phyloP scores from a whole-genome alignment of 1,140 invertebrate species.

The Dinoponera quadriceps region DNA sequence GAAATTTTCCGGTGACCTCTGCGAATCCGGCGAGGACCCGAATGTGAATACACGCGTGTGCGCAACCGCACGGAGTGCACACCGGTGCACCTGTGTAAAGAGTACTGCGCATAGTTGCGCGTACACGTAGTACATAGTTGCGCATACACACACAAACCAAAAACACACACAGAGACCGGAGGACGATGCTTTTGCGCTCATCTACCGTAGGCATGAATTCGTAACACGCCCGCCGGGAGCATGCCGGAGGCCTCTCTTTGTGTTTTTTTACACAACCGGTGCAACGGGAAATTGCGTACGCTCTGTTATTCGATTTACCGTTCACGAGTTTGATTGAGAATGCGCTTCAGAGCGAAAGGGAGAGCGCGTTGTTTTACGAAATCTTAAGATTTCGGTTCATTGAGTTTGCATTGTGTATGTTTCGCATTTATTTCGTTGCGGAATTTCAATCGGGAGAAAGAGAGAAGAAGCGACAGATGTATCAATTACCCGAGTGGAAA shows the following conservation, averaged over 20 bases:
- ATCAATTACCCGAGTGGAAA: too few relatives aligned
- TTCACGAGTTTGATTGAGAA: not conserved
- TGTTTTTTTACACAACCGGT: constrained; percentile 25
- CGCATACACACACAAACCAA: constrained; percentile 1
- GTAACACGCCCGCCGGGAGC: constrained; percentile 25
- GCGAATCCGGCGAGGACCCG: not conserved
- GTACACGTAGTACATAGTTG: not conserved
- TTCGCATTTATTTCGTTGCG: too few relatives aligned
- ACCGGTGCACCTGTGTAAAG: not conserved
- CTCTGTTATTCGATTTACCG: not conserved
- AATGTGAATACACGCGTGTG: not conserved
- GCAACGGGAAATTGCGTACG: constrained; percentile 15
- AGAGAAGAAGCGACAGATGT: not conserved
- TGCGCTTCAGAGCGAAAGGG: not conserved
- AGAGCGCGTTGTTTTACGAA: too few relatives aligned
- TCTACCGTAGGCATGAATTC: constrained; percentile 48
- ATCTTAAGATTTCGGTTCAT: too few relatives aligned
- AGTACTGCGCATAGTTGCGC: not conserved
- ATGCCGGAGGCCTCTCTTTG: not conserved
- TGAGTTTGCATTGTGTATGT: too few relatives aligned
- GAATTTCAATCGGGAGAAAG: not conserved
- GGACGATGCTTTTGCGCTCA: constrained; percentile 19
- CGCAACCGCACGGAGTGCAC: not conserved
- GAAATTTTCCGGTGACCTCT: not conserved
- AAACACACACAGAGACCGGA: not conserved